phyloP scores from a whole-genome alignment of 2,113 vertebrate species.

The Fulmarus glacialis region DNA sequence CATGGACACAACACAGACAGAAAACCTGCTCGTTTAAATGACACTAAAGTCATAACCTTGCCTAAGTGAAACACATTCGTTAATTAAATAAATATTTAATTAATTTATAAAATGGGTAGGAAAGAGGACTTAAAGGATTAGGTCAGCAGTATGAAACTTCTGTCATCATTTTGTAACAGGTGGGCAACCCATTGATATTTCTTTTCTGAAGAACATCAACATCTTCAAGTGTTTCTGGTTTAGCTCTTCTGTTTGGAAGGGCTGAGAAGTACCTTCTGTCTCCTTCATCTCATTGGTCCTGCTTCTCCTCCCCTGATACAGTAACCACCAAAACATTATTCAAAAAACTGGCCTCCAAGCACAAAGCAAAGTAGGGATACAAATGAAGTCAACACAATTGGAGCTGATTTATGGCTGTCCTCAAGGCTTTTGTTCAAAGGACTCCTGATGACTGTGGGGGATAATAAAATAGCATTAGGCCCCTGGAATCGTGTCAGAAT shows the following conservation, averaged over 20 bases:
- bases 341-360: background rate
- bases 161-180: background rate
- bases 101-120: background rate
- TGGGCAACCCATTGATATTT: background rate
- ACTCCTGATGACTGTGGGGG: background rate
- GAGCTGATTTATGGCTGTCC: background rate
- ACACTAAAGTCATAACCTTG: background rate
- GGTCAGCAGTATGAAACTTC: background rate
- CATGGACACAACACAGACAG: background rate
- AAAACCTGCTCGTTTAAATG: background rate
- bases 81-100: background rate
- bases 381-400: background rate
- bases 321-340: background rate
- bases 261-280: background rate
- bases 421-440: background rate
- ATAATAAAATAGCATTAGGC: background rate
- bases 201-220: background rate
- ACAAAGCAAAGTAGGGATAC: background rate
- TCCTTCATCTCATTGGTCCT: background rate
- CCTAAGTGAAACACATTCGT: background rate
- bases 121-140: background rate
- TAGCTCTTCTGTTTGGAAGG: background rate
- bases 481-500: background rate
- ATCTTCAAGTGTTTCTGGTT: background rate
- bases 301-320: background rate